Percentiles rank a stretch among this genome's conserved stretches.
Evolutionary conservation across 2,888 invertebrate species (phyloP).

Genomic region (Campopleginae sp.): DNA sequence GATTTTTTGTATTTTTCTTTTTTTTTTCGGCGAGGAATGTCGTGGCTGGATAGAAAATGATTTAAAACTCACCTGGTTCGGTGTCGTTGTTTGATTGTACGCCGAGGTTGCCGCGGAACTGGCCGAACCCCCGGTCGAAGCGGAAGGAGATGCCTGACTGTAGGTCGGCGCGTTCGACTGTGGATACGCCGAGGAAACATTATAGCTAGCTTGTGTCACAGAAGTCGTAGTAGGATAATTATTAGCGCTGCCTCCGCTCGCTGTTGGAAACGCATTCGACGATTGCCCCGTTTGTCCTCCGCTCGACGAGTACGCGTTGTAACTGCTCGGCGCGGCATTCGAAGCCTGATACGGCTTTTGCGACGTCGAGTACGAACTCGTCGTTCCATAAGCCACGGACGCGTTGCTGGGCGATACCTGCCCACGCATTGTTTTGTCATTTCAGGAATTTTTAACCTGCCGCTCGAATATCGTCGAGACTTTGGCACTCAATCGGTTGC

Average conservation of each 20-base stretch:
- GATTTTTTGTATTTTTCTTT: no score
- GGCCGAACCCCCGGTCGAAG: constrained; percentile 72
- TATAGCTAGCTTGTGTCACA: constrained; percentile 80
- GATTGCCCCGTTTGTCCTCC: constrained; percentile 85
- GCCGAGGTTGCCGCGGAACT: constrained; percentile 74
- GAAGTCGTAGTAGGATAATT: constrained; percentile 80
- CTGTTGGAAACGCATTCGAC: constrained; percentile 84
- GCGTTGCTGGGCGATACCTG: constrained; percentile 80
- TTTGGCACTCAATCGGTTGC: neutral
- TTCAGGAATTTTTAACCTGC: neutral
- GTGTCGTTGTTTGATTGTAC: constrained; percentile 81
- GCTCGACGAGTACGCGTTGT: constrained; percentile 85
- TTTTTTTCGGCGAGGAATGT: no score
- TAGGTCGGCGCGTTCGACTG: constrained; percentile 81
- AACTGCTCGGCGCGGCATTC: constrained; percentile 78
- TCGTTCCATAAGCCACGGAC: constrained; percentile 75
- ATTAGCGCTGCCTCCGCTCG: constrained; percentile 85
- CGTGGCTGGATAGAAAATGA: no score
- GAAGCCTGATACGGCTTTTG: constrained; percentile 84
- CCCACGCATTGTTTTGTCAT: neutral
- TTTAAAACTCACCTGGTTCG: constrained; percentile 78
- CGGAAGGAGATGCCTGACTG: constrained; percentile 81
- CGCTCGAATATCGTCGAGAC: neutral
- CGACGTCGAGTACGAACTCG: constrained; percentile 75
- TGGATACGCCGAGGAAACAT: constrained; percentile 78